Base-by-base conservation (phyloP, 2,888 invertebrate species). In the Lepas anatifera region DNA sequence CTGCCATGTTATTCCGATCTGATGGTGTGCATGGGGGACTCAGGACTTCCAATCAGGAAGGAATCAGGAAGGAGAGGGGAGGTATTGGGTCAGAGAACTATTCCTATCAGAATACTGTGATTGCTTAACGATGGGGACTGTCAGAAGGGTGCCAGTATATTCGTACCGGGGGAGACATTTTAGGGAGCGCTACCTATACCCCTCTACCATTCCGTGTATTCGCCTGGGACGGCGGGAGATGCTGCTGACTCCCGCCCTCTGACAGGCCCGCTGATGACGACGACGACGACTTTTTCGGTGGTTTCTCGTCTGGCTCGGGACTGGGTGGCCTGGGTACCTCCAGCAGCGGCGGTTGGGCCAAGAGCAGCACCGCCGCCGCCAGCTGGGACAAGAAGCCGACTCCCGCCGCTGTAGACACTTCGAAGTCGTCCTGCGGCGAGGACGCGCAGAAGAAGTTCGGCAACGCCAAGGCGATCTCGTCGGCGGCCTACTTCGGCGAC, bases 381-480 rank as follows among this genome's bases (percentile, higher is more conserved):
- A 39, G 25, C 66, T 39, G 39, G 39, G 37, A 37, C 66, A n/a
- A 16, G 13, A n/a, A n/a, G n/a, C n/a, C n/a, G n/a, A n/a, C n/a
- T n/a, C 41, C n/a, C 16, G 2, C 64, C 11, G 39, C 39, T 10
- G 13, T 10, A 4, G 39, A 66, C 39, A 25, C 25, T 39, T 39
- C 39, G 27, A 58, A 35, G 35, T 3, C 35, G 22, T 32, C 58
- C 13, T 75, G 77, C 67, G 76, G 88, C 66, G 89, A 89, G 76
- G 87, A 89, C 72, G 94, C 95, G 32, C 92, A 92, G 80, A 93
- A 92, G 81, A 98, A 98, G 83, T 99, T 98, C 80, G 97, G 95
- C 68, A 88, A 89, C 76, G 96, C 98, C 4, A 99, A 99, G 81
- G 92, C 95, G 22, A 99, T 99, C 78, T 97, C 97, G 71, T 98